Base-by-base conservation (phyloP, 2,888 invertebrate species). In the Sarcophaga caerulescens region DNA sequence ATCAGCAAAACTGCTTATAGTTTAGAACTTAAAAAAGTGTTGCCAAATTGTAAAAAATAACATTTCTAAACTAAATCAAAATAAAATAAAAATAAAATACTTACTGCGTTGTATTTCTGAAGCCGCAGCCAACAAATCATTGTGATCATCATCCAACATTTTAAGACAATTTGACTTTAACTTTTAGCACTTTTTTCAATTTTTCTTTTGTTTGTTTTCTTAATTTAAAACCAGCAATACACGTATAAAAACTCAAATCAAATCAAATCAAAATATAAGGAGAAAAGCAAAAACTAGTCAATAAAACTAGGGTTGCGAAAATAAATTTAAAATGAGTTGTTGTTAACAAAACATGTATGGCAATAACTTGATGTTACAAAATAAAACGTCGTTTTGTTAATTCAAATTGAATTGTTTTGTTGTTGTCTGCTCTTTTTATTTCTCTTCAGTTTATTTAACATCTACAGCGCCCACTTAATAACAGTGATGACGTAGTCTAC, bases 111-210 rank as follows among this genome's bases (percentile, higher is more conserved):
- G 92, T 88, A 93, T 90, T 90, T 93, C 93, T 57, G 93, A 92
- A 89, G 93, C 93, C 79, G 93, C 92, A 88, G 92, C 93, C 90
- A 93, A 87, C 89, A 93, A 90, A 90, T 93, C 93, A 85, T 91
- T 92, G 88, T 92, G 91, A 88, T 93, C 93, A 85, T 93, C 93
- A 89, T 93, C 93, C 90, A 93, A 90, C 92, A 91, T 92, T 83
- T 85, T 73, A 52, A 80, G 59, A 81, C 66, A 62, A 83, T 70
- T 45, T 66, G 65, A 45, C n/a, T n/a, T 45, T n/a, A 57, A 10
- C 12, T 4, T 52, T 52, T 17, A 5, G 14, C 47, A 2, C 4
- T 2, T 47, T 47, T 47, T 47, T 35, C 35, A 35, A 14, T 52
- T 52, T 52, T 14, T 14, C 17, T 52, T 47, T 47, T 47, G 14